Conservation (phyloP, 2,888 invertebrate genomes). For the Caenorhabditis auriculariae region DNA sequence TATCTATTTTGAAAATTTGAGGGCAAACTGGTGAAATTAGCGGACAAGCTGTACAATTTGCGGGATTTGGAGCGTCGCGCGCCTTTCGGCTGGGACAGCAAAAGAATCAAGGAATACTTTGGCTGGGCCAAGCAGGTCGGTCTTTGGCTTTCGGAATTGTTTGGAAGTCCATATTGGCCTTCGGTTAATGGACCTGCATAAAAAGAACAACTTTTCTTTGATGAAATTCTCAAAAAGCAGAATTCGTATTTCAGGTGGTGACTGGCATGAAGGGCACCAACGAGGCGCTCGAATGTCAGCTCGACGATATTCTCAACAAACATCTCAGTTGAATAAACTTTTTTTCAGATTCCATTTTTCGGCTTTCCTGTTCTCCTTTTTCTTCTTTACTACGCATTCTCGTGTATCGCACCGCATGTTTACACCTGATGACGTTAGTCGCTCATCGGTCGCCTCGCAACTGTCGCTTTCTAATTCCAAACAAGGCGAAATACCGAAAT, state of each 20-base stretch:
- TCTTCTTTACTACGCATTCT: too few species aligned
- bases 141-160: not conserved
- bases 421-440: too few species aligned
- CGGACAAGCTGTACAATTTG: constrained; percentile 81
- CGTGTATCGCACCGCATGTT: too few species aligned
- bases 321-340: too few species aligned
- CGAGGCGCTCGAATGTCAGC: constrained; percentile 44
- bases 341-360: too few species aligned
- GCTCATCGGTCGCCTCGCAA: too few species aligned
- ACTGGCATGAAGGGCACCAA: constrained; percentile 54
- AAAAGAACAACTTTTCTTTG: too few species aligned
- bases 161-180: too few species aligned
- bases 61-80: constrained; percentile 72
- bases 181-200: too few species aligned
- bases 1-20: constrained; percentile 53
- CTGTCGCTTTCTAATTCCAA: too few species aligned
- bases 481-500: too few species aligned
- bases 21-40: constrained; percentile 79
- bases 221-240: not conserved
- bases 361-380: too few species aligned
- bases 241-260: constrained; percentile 25
- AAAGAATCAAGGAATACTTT: constrained; percentile 55
- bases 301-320: constrained; percentile 58
- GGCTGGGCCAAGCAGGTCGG: constrained; percentile 49
- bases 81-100: constrained; percentile 56